Evolutionary conservation across 2,888 invertebrate genomes (phyloP), one percentile per base, ranked within the genome.

Genomic region (Sisyra nigra): DNA sequence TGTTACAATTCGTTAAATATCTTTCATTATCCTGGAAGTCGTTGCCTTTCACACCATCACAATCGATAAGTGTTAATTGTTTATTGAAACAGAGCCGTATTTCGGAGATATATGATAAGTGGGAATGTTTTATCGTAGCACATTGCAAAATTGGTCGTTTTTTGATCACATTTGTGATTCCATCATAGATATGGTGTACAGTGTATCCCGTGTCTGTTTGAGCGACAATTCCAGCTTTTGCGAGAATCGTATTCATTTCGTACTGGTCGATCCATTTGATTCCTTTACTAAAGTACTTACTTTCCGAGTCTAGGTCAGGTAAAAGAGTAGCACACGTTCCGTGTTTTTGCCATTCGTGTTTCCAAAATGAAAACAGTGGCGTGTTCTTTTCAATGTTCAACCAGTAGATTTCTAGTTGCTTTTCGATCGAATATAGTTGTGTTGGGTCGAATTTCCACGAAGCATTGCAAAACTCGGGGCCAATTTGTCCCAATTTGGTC

Each of bases 291-390:
- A 86, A 86, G 57, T 82, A 86, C 53, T 79, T 79, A 0, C 66
- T 52, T 53, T 84, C 79, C 13, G 68, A 68, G 49, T 72, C 65
- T 0, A 85, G 55, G 3, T 59, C 51, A 1, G 71, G 63, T 3
- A 82, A 48, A 3, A 59, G 49, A 1, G 72, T 67, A 2, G 85
- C 80, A 55, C 87, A 87, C 0, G 85, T 84, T 2, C 87, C 87
- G 56, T 87, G 87, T 53, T 87, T 87, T 1, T 65, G 57, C 86
- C 86, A 87, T 58, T 87, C 87, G 54, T 87, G 85, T 45, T 73
- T 65, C 85, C 85, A 86, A 15, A 86, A 66, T 8, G 72, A 66
- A 51, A 76, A 62, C 2, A 57, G 54, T 15, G 60, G 54, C 0
- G 62, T 64, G 30, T 62, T 62, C 51, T 70, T 70, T 56, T 83